Base-by-base conservation (phyloP, 2,888 invertebrate species). In the Eupithecia vulgata region DNA sequence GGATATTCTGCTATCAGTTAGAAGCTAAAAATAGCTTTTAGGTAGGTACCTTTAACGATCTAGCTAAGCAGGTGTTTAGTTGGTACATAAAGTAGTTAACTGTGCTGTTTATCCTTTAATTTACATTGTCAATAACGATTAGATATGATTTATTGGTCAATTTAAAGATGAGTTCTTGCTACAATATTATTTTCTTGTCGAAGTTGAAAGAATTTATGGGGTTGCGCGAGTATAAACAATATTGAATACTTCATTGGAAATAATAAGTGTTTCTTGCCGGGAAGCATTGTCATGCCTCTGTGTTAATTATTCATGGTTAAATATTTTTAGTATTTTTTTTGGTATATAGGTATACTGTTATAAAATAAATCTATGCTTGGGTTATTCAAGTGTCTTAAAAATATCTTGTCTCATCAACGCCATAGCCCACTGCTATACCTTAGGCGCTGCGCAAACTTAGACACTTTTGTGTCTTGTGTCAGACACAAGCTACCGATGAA, bases 71-170 rank as follows among this genome's bases (percentile, higher is more conserved):
- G 70, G 67, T 71, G 71, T 67, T 71, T 67, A 71, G 71, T 61
- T 67, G 66, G 15, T 70, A 21, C 57, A 25, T 57, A 13, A 57
- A 21, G 67, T 61, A 52, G 65, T 72, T 74, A 77, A 74, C 70
- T 71, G 48, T 13, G 52, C 59, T 59, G 68, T 65, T 59, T 72
- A 68, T 68, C 34, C 35, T 74, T 75, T 80, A 73, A 57, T 78
- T 75, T 72, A 73, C 73, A 67, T 74, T 66, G 69, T 71, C 69
- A 77, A 71, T 68, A 79, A 78, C 76, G 78, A 80, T 79, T 78
- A 80, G 67, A 65, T 45, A 71, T 77, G 80, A 79, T 81, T 83
- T 81, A 82, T 83, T 79, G 72, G 67, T 78, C 79, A 76, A 76
- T 75, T 79, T 79, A 77, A 73, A 68, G 77, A 80, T 70, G 64